Percentiles rank a stretch among this genome's conserved stretches.
phyloP scores from a whole-genome alignment of 2,888 invertebrate genomes.

The Ennomos erosarius region DNA sequence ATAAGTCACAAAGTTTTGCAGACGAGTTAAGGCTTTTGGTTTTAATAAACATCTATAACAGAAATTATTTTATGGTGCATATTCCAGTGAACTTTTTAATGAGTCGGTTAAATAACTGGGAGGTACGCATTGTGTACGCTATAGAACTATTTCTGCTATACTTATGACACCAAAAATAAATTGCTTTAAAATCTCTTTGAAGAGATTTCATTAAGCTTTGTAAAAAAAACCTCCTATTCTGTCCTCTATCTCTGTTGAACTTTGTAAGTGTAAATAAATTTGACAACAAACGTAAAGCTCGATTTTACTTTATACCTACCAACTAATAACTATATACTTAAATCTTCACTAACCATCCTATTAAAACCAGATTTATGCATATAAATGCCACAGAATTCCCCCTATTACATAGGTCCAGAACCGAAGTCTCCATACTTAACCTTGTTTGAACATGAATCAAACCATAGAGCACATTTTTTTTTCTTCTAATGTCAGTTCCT shows the following conservation, averaged over 20 bases:
- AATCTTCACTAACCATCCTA: neutral
- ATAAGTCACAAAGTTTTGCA: slow-evolving; percentile 20
- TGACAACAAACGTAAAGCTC: slow-evolving; percentile 8
- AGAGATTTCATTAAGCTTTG: slow-evolving; percentile 21
- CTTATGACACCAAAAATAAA: too few relatives aligned
- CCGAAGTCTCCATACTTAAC: too few relatives aligned
- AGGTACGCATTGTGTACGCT: slow-evolving; percentile 30
- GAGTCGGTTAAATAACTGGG: slow-evolving; percentile 26
- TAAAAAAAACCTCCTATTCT: neutral
- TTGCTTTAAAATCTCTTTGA: slow-evolving; percentile 18
- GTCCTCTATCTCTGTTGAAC: slow-evolving; percentile 31
- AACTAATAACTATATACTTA: too few relatives aligned
- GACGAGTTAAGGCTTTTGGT: slow-evolving; percentile 10
- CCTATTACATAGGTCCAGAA: too few relatives aligned
- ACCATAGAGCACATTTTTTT: too few relatives aligned
- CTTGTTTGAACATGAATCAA: too few relatives aligned
- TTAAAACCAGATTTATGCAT: slow-evolving; percentile 11
- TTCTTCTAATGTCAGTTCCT: too few relatives aligned
- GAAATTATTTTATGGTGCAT: slow-evolving; percentile 17
- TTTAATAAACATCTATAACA: neutral
- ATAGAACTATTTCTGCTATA: slow-evolving; percentile 13
- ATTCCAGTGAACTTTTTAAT: slow-evolving; percentile 8
- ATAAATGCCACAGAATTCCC: too few relatives aligned
- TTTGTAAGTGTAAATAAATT: slow-evolving; percentile 37
- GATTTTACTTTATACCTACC: neutral